Base-by-base conservation (phyloP, 1,140 invertebrate genomes). In the Vanessa tameamea region DNA sequence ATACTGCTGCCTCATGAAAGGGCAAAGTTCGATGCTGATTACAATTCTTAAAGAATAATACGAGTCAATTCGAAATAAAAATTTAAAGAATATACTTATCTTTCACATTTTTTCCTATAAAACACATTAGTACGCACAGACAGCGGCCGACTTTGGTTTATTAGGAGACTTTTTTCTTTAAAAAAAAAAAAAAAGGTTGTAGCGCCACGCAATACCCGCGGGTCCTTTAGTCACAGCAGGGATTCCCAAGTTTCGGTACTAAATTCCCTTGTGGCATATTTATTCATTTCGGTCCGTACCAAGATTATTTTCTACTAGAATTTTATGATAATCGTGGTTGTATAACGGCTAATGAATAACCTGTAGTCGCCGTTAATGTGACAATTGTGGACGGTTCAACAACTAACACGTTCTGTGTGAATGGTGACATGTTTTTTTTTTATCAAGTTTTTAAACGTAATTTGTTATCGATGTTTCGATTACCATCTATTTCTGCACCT, bases 291-390 rank as follows among this genome's bases (percentile, higher is more conserved):
- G 76, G 77, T 48, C 75, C 72, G 79, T 69, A 67, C 79, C 75
- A 71, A 86, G 87, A 91, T 91, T 91, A 92, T 90, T 89, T 89
- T 92, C 87, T 89, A 92, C 87, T 90, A 90, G 86, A 83, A 64
- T 90, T 90, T 92, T 90, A 90, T 90, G 90, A 81, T 92, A 90
- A 92, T 90, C 84, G 81, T 61, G 76, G 65, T 78, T 76, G 79
- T 83, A 78, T 87, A 89, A 88, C 81, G 80, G 81, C 86, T 89
- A 92, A 92, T 90, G 88, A 90, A 91, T 91, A 84, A 88, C 83
- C 69, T 78, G 75, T 78, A 82, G 82, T 65, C 77, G 72, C 53
- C 65, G 75, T 79, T 85, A 87, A 82, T 82, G 85, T 86, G 83
- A 87, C 83, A 84, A 86, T 77, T 74, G 76, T 76, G 79, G 70